Evolutionary conservation across 1,140 invertebrate genomes (phyloP).

Genomic region (Drosophila sproati): DNA sequence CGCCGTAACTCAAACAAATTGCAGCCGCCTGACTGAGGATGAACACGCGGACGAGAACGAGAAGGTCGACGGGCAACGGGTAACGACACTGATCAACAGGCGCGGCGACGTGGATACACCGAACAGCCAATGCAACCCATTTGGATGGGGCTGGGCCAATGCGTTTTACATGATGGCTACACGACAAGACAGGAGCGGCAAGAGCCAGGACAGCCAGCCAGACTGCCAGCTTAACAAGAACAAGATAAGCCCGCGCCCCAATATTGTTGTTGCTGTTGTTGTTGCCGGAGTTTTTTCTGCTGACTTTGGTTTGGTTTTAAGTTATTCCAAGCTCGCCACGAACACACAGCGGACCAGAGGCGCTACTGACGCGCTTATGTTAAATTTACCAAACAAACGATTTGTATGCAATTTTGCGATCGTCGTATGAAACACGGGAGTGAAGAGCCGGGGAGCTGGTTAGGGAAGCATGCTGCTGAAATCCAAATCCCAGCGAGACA

Average conservation of each 20-base stretch:
- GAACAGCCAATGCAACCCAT: neutral
- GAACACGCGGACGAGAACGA: conserved; percentile 12
- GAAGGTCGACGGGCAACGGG: conserved; percentile 31
- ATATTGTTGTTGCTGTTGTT: conserved; percentile 25
- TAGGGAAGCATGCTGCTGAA: conserved; percentile 45
- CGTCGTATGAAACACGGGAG: conserved; percentile 13
- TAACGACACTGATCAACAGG: conserved; percentile 77
- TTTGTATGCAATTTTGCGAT: conserved; percentile 82
- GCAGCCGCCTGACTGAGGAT: conserved; percentile 62
- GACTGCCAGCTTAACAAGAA: conserved; percentile 55
- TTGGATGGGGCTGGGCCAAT: conserved; percentile 35
- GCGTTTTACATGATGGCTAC: conserved; percentile 78
- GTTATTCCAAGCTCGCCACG: conserved; percentile 77
- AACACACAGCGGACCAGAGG: conserved; percentile 64
- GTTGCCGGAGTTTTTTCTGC: conserved; percentile 35
- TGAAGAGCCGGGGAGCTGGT: neutral
- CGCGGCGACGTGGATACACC: conserved; percentile 59
- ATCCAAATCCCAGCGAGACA: conserved; percentile 83
- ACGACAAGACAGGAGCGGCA: conserved; percentile 72
- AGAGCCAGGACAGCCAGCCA: conserved; percentile 15
- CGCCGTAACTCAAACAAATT: conserved; percentile 85
- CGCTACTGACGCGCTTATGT: conserved; percentile 83
- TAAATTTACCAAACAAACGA: conserved; percentile 83
- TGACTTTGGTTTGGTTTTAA: conserved; percentile 55
- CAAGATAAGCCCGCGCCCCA: conserved; percentile 59